These are phyloP conservation scores for Montipora sp. DNA, from an alignment of 64 coral and sea anemone species.

Conservation along the genomic window DNA sequence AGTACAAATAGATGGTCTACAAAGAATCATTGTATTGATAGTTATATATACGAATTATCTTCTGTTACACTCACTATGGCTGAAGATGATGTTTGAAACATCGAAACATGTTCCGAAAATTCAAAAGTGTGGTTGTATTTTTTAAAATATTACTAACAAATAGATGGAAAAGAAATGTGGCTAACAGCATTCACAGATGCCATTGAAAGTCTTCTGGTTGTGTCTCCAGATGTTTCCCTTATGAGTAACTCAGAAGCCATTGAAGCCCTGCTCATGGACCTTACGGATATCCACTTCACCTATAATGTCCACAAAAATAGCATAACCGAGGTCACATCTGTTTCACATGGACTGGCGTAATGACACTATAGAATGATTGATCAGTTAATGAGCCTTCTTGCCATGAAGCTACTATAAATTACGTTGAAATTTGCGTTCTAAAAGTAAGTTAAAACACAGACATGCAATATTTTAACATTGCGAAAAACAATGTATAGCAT, in stretches of 20 bases:
- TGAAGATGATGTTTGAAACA: too few relatives aligned
- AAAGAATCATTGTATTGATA: too few relatives aligned
- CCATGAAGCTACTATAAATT: constrained; percentile 30
- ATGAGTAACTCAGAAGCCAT: constrained; percentile 31
- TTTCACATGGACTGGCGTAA: constrained; percentile 36
- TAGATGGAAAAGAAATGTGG: constrained; percentile 54
- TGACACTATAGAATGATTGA: constrained; percentile 29
- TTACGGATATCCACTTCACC: constrained; percentile 59
- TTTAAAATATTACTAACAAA: neutral
- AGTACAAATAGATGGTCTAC: constrained; percentile 28
- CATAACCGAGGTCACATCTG: constrained; percentile 63
- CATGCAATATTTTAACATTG: constrained; percentile 23
- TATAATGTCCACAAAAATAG: constrained; percentile 59
- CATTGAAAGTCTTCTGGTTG: constrained; percentile 38
- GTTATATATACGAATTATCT: too few relatives aligned
- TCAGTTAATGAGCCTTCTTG: constrained; percentile 24
- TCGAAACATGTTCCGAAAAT: too few relatives aligned
- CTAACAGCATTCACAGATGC: constrained; percentile 46
- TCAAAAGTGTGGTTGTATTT: too few relatives aligned
- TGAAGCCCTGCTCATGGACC: constrained; percentile 59
- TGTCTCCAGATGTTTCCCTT: constrained; percentile 54
- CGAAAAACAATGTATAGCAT: neutral
- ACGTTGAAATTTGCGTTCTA: constrained; percentile 18
- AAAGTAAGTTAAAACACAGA: constrained; percentile 22
- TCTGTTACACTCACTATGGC: too few relatives aligned